A percentile compares a stretch with the other conserved stretches of the same genome.
Conservation (phyloP, 2,888 invertebrate species). For the Lasiommata megera region DNA sequence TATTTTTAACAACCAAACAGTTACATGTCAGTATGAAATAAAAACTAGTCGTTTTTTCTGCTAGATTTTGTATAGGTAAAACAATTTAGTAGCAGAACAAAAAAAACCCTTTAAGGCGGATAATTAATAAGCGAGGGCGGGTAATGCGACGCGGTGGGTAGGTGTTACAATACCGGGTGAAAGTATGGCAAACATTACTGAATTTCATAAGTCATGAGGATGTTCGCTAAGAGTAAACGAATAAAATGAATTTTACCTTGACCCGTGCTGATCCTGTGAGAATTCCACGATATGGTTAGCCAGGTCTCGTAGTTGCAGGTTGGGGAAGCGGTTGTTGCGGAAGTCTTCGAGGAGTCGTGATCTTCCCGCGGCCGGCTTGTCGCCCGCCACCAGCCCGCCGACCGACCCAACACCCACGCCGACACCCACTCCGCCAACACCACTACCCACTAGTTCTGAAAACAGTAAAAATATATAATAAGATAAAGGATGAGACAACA, state of each 20-base stretch:
- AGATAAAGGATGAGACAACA: background rate
- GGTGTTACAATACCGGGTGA: no score
- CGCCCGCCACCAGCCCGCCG: slow-evolving; percentile 58
- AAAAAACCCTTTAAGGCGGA: no score
- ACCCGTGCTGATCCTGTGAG: slow-evolving; percentile 99
- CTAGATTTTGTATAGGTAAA: no score
- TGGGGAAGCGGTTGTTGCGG: slow-evolving; percentile 93
- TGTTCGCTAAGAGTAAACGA: no score
- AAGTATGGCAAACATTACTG: no score
- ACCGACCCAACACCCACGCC: slow-evolving; percentile 42
- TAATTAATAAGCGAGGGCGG: no score
- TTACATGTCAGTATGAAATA: no score
- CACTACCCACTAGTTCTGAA: slow-evolving; percentile 64
- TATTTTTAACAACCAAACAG: no score
- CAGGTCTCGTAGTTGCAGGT: slow-evolving; percentile 94
- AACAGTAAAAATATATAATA: background rate
- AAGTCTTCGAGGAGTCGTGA: slow-evolving; percentile 98
- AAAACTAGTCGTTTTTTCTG: no score
- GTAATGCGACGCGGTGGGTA: no score
- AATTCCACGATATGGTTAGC: slow-evolving; percentile 99
- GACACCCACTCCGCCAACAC: slow-evolving; percentile 46
- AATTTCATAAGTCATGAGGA: no score
- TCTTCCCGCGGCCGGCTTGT: slow-evolving; percentile 85
- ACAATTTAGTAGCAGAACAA: no score
- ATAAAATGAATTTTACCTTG: slow-evolving; percentile 71